Evolutionary conservation across 2,797 vertebrate genomes (phyloP).

Genomic region (Margarornis squamiger): DNA sequence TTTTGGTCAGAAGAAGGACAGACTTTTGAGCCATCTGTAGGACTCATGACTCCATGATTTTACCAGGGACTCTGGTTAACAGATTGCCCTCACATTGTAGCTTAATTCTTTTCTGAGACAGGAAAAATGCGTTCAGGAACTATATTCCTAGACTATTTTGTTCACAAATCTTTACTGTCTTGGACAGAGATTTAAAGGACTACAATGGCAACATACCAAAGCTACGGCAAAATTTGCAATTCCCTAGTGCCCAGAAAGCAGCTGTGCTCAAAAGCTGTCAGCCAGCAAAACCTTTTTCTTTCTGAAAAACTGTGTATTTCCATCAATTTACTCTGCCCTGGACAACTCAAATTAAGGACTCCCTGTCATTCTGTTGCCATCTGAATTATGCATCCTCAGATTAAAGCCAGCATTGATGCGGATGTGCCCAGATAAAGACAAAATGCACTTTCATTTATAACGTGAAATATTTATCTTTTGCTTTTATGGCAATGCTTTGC

Average conservation of each 20-base stretch:
- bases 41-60: background rate
- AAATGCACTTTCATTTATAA: background rate
- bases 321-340: background rate
- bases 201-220: background rate
- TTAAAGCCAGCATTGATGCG: background rate
- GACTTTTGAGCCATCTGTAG: background rate
- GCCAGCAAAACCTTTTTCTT: background rate
- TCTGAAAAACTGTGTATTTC: background rate
- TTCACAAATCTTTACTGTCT: conserved; percentile 9
- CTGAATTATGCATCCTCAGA: background rate
- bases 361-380: background rate
- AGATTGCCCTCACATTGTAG: background rate
- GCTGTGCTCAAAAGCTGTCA: conserved; percentile 29
- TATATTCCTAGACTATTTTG: background rate
- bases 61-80: background rate
- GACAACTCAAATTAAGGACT: background rate
- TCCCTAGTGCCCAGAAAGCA: conserved; percentile 14
- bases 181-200: conserved; percentile 17
- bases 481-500: background rate
- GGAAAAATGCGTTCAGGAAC: background rate
- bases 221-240: background rate
- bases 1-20: background rate
- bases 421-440: background rate
- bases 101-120: background rate
- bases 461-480: background rate